Evolutionary conservation across 2,797 vertebrate genomes (phyloP), one percentile per base, ranked within the genome.

Genomic region (Acestrorhynchus altus): DNA sequence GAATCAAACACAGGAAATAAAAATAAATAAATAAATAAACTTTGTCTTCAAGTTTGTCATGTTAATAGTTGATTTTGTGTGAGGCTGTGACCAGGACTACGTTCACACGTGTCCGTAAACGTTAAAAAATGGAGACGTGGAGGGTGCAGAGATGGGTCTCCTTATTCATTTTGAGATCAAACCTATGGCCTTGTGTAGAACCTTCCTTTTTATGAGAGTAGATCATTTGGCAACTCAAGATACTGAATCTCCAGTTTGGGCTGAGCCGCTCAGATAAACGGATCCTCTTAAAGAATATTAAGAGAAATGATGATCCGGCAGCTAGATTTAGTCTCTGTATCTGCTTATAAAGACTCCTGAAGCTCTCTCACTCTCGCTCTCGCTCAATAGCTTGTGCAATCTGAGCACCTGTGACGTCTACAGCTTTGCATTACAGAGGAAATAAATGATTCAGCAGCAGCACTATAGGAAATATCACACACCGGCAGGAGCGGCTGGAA

Each of bases 391-490:
- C 52, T 26, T 26, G 54, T 56, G 11, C 54, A 56, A 56, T 15
- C 4, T 4, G 54, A 56, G 54, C 12, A 54, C 51, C 24, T 54
- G 51, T 54, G 51, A 54, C 51, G 22, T 12, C 54, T 26, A 26
- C 54, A 26, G 54, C 54, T 26, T 44, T 72, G 39, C 52, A 72
- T 59, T 39, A 59, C 54, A 42, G 56, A 22, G 8, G 26, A 26
- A 47, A 24, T 16, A 18, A 66, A 22, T 26, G 54, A 56, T 26
- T 56, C 54, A 56, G 22, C 54, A 56, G 54, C 54, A 26, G 22
- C 54, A 26, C 24, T 26, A 26, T 56, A 56, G 54, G 52, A 56
- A 26, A 26, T 24, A 56, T 56, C 22, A 11, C 20, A 26, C 22
- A 56, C 10, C 5, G 22, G 26, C 10, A 24, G n/a, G 18, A 11